Conservation (phyloP, 1,140 invertebrate genomes). For the Myzus persicae region DNA sequence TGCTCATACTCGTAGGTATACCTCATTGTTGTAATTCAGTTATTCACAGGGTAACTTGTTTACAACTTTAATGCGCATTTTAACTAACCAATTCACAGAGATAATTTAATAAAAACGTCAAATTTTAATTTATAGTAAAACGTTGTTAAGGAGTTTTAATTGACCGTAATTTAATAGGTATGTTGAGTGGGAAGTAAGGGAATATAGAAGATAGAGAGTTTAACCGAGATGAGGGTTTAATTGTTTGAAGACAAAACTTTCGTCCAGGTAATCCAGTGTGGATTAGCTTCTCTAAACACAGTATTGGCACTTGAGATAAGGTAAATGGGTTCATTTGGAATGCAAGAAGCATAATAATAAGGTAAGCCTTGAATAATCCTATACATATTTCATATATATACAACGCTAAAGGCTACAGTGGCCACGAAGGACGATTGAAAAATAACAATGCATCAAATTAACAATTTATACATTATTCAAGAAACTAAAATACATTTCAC, state of each 20-base stretch:
- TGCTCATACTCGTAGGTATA: background rate
- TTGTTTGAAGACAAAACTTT: constrained; percentile 43
- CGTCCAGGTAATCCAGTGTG: constrained; percentile 25
- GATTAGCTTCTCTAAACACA: constrained; percentile 30
- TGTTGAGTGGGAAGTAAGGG: background rate
- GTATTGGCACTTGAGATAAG: constrained; percentile 35
- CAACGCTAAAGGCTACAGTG: background rate
- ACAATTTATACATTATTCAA: background rate
- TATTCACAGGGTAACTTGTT: background rate
- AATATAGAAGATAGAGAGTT: constrained; percentile 27
- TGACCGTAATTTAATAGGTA: constrained; percentile 24
- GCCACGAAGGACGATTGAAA: background rate
- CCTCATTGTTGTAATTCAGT: background rate
- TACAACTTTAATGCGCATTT: background rate
- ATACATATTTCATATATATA: background rate
- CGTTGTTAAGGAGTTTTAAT: constrained; percentile 20
- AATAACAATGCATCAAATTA: background rate
- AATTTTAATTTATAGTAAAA: constrained; percentile 42
- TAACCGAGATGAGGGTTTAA: background rate
- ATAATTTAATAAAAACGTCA: constrained; percentile 32
- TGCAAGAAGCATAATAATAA: constrained; percentile 35
- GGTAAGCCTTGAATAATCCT: background rate
- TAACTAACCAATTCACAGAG: background rate
- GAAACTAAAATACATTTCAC: background rate
- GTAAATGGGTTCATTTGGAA: constrained; percentile 15